Percentiles rank a stretch among this genome's conserved stretches.
phyloP scores from a whole-genome alignment of 1,140 invertebrate species.

The Chironomus striatipennis region DNA sequence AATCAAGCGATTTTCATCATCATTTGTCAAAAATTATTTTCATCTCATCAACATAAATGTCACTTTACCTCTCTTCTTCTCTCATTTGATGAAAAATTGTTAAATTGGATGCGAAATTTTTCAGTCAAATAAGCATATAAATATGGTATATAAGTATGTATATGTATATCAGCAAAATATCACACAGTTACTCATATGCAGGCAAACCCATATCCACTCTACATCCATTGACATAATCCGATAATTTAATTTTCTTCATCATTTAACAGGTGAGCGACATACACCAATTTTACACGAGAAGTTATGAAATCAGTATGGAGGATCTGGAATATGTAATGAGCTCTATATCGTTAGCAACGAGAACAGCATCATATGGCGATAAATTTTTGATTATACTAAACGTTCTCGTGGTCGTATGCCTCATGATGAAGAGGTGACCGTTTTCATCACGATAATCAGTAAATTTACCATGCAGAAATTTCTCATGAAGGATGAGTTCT shows the following conservation, averaged over 20 bases:
- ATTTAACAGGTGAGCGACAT: conserved; percentile 38
- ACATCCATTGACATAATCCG: conserved; percentile 7
- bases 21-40: background rate
- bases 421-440: background rate
- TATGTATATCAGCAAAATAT: no score
- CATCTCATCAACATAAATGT: background rate
- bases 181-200: background rate
- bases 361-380: conserved; percentile 6
- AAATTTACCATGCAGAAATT: no score
- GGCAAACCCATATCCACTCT: background rate
- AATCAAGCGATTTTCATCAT: no score
- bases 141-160: no score
- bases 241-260: conserved; percentile 22
- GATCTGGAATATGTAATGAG: conserved; percentile 40
- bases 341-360: conserved; percentile 29
- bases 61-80: background rate
- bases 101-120: background rate
- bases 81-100: background rate
- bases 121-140: no score
- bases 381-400: conserved; percentile 20
- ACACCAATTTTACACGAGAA: conserved; percentile 39
- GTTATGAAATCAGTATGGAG: conserved; percentile 37
- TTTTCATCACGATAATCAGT: background rate
- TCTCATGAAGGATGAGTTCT: no score
- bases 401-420: background rate